Percentiles rank a stretch among this genome's conserved stretches.
phyloP scores from a whole-genome alignment of 2,113 vertebrate species.

The Sitta europaea region DNA sequence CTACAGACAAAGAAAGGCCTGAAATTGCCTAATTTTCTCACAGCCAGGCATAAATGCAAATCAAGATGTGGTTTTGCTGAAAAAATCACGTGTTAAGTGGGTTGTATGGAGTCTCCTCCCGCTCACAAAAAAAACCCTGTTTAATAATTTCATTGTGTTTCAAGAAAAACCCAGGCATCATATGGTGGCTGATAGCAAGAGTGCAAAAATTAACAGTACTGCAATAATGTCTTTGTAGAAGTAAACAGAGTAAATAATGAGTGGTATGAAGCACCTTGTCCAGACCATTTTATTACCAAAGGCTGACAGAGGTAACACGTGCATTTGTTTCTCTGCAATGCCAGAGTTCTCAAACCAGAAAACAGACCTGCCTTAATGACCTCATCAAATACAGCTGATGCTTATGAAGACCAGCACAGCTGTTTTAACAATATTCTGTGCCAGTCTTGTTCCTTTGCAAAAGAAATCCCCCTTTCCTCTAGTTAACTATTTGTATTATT shows the following conservation, averaged over 20 bases:
- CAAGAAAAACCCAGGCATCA: not conserved
- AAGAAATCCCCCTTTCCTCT: not conserved
- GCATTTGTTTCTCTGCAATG: not conserved
- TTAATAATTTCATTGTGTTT: not conserved
- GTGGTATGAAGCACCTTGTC: not conserved
- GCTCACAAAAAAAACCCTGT: accelerated
- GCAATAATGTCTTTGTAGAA: not conserved
- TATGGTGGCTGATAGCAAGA: not conserved
- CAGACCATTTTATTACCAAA: not conserved
- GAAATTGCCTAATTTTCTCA: not conserved
- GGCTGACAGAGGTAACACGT: not conserved
- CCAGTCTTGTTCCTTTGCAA: not conserved
- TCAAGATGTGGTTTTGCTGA: not conserved
- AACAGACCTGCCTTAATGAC: not conserved
- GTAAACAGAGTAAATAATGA: not conserved
- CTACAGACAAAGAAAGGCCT: not conserved
- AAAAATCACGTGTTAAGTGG: not conserved
- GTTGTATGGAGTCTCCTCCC: not conserved
- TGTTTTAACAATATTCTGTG: not conserved
- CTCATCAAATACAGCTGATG: not conserved
- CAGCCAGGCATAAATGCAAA: not conserved
- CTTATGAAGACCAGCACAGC: not conserved
- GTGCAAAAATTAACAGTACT: not conserved
- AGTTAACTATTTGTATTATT: not conserved
- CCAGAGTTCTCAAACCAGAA: not conserved